Evolutionary conservation across 2,888 invertebrate genomes (phyloP).

Genomic region (Spodoptera littoralis): DNA sequence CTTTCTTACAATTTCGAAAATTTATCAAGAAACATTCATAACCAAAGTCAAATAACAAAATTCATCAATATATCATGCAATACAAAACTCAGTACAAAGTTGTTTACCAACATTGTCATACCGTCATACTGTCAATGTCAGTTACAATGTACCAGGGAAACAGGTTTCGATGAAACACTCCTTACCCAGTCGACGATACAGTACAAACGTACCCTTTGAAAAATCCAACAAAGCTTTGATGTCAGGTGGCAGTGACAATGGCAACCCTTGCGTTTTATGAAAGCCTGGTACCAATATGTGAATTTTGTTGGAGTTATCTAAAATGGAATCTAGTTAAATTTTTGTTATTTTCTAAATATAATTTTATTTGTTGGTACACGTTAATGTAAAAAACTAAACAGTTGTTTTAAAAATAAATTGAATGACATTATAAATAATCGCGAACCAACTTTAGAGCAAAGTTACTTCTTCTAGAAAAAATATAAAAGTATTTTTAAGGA

Average conservation of each 20-base stretch:
- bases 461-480: too few relatives aligned
- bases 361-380: too few relatives aligned
- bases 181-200: not conserved
- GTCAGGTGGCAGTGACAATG: slow-evolving; percentile 7
- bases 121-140: slow-evolving; percentile 31
- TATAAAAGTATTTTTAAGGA: too few relatives aligned
- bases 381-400: too few relatives aligned
- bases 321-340: too few relatives aligned
- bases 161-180: slow-evolving; percentile 5
- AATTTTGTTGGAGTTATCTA: not conserved
- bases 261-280: slow-evolving; percentile 14
- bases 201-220: slow-evolving; percentile 19
- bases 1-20: slow-evolving; percentile 1
- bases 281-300: slow-evolving; percentile 14
- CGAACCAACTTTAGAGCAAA: too few relatives aligned
- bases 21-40: not conserved
- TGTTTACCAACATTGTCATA: slow-evolving; percentile 9
- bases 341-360: too few relatives aligned
- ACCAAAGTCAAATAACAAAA: not conserved
- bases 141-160: slow-evolving; percentile 18
- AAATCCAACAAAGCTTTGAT: slow-evolving; percentile 36
- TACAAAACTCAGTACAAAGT: slow-evolving; percentile 13
- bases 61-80: slow-evolving; percentile 6
- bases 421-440: too few relatives aligned
- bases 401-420: too few relatives aligned